These are phyloP conservation scores for Buceros bicornis DNA, from an alignment of 2,797 vertebrate species.

Conservation along the genomic window DNA sequence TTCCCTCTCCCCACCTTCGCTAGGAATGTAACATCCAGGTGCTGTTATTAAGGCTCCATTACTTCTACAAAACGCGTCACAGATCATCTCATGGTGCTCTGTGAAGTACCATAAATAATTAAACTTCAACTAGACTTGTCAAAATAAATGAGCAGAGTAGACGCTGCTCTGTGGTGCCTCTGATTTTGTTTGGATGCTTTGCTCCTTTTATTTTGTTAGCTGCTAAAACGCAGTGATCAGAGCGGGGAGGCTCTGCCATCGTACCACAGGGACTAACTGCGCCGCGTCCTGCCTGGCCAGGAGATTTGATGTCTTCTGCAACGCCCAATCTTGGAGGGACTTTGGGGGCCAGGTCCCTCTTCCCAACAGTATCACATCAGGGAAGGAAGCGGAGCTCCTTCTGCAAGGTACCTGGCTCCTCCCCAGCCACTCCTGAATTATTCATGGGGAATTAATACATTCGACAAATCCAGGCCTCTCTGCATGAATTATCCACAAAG, in stretches of 20 bases:
- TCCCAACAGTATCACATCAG: neutral
- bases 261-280: neutral
- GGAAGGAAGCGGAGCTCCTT: neutral
- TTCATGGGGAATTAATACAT: neutral
- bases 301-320: neutral
- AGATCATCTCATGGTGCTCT: neutral
- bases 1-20: neutral
- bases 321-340: neutral
- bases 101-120: slow-evolving; percentile 20
- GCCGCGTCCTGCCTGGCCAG: neutral
- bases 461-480: neutral
- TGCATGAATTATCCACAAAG: neutral
- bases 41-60: neutral
- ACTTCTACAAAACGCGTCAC: neutral
- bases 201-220: neutral
- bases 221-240: neutral
- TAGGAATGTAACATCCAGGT: neutral
- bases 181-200: neutral
- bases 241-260: neutral
- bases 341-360: neutral
- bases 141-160: neutral
- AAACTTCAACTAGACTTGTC: slow-evolving; percentile 17
- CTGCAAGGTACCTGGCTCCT: neutral
- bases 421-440: neutral
- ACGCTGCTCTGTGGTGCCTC: neutral